Conservation (phyloP, 2,888 invertebrate species). For the Ellobium chinense region DNA sequence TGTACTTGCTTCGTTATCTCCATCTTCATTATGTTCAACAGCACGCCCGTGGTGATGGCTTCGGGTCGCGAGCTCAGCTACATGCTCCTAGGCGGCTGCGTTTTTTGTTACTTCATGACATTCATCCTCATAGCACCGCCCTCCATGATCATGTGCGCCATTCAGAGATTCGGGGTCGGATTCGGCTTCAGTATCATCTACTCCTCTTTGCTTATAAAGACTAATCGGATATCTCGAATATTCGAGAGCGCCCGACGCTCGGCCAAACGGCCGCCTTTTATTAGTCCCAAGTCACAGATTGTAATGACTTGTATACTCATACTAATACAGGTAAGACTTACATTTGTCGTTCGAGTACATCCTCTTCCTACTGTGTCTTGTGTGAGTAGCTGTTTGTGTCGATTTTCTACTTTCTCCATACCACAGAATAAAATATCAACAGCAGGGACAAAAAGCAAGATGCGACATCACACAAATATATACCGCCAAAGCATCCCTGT, state of each 20-base stretch:
- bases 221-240: slow-evolving; percentile 84
- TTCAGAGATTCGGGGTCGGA: slow-evolving; percentile 77
- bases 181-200: slow-evolving; percentile 82
- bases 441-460: neutral
- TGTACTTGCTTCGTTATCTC: slow-evolving; percentile 83
- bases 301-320: slow-evolving; percentile 83
- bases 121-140: slow-evolving; percentile 83
- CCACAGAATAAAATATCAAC: neutral
- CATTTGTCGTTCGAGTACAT: too few species aligned
- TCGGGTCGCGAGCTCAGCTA: slow-evolving; percentile 84
- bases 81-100: slow-evolving; percentile 83
- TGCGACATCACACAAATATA: too few species aligned
- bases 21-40: slow-evolving; percentile 84
- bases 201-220: slow-evolving; percentile 85
- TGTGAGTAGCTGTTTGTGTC: neutral
- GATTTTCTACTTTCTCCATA: too few species aligned
- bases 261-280: slow-evolving; percentile 84
- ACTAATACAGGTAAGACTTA: slow-evolving; percentile 80
- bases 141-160: slow-evolving; percentile 81
- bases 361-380: too few species aligned
- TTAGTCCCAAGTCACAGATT: slow-evolving; percentile 85
- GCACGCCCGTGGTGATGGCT: slow-evolving; percentile 84
- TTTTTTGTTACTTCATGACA: slow-evolving; percentile 84
- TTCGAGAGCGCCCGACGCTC: slow-evolving; percentile 84
- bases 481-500: too few species aligned